These are phyloP conservation scores for Opisthograptis luteolata DNA, from an alignment of 2,888 invertebrate species.

Conservation along the genomic window DNA sequence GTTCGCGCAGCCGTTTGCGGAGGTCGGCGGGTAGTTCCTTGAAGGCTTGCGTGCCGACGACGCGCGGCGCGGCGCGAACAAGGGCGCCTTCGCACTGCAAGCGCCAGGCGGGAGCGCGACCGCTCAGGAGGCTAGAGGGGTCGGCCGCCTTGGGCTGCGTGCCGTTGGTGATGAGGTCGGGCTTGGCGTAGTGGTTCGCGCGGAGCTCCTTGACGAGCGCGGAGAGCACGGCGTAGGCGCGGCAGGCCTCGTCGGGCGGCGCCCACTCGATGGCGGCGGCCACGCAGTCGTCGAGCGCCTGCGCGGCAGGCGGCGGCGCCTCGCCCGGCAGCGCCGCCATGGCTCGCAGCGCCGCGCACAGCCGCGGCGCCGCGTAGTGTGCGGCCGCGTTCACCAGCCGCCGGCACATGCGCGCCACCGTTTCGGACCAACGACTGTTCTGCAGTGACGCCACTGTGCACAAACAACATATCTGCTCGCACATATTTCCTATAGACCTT, in stretches of 20 bases:
- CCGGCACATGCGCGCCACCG: constrained; percentile 90
- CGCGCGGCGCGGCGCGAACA: constrained; percentile 62
- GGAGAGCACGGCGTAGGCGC: constrained; percentile 86
- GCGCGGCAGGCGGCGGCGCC: constrained; percentile 49
- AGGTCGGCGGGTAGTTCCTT: constrained; percentile 62
- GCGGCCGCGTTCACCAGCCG: constrained; percentile 92
- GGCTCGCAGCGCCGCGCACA: constrained; percentile 89
- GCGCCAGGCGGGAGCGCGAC: constrained; percentile 57
- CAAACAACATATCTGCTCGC: neutral
- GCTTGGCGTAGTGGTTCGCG: constrained; percentile 47
- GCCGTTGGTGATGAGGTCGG: constrained; percentile 52
- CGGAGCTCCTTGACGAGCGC: constrained; percentile 48
- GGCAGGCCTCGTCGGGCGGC: constrained; percentile 92
- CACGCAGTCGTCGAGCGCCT: constrained; percentile 89
- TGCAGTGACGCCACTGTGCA: constrained; percentile 87
- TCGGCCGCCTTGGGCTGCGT: constrained; percentile 38
- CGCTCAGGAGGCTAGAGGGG: constrained; percentile 45
- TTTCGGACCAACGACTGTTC: constrained; percentile 92
- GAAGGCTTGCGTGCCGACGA: constrained; percentile 62
- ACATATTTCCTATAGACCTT: too few relatives aligned
- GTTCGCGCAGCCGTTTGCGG: constrained; percentile 62
- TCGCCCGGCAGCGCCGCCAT: constrained; percentile 74
- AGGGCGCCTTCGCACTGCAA: constrained; percentile 64
- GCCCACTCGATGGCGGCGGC: constrained; percentile 91
- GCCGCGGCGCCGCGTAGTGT: constrained; percentile 90